Evolutionary conservation across 2,888 invertebrate genomes (phyloP).

Genomic region (Pseudoips prasinana): DNA sequence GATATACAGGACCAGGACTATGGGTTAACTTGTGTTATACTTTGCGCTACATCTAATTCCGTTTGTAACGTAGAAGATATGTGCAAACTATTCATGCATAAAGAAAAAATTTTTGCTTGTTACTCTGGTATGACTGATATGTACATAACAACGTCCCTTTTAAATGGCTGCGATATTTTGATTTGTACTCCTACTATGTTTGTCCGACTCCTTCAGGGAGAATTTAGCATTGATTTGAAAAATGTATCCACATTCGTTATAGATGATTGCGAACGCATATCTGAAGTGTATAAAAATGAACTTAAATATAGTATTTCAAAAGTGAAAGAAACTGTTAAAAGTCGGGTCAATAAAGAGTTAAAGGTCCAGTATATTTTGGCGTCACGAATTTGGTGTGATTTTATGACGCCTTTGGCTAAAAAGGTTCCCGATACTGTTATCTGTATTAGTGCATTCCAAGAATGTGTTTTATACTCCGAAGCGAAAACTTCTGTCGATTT

Average conservation of each 20-base stretch:
- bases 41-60: slow-evolving; percentile 84
- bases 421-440: slow-evolving; percentile 83
- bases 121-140: slow-evolving; percentile 66
- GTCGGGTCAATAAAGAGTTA: slow-evolving; percentile 59
- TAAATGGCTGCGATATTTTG: slow-evolving; percentile 87
- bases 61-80: slow-evolving; percentile 68
- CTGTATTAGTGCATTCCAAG: slow-evolving; percentile 87
- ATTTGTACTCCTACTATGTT: slow-evolving; percentile 85
- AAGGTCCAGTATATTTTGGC: slow-evolving; percentile 83
- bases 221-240: slow-evolving; percentile 79
- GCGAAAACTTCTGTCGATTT: slow-evolving; percentile 61
- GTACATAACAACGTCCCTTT: slow-evolving; percentile 63
- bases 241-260: slow-evolving; percentile 85
- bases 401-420: slow-evolving; percentile 79
- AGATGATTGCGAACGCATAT: slow-evolving; percentile 86
- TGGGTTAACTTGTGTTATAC: slow-evolving; percentile 84
- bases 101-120: slow-evolving; percentile 58
- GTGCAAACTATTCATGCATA: slow-evolving; percentile 63
- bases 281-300: slow-evolving; percentile 75
- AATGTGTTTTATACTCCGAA: slow-evolving; percentile 87
- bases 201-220: slow-evolving; percentile 65
- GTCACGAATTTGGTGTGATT: slow-evolving; percentile 84
- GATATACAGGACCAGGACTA: slow-evolving; percentile 52
- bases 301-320: slow-evolving; percentile 64
- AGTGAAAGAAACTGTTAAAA: slow-evolving; percentile 66